These are phyloP conservation scores for Cephus rjabovi DNA, from an alignment of 2,888 invertebrate species.

Conservation along the genomic window DNA sequence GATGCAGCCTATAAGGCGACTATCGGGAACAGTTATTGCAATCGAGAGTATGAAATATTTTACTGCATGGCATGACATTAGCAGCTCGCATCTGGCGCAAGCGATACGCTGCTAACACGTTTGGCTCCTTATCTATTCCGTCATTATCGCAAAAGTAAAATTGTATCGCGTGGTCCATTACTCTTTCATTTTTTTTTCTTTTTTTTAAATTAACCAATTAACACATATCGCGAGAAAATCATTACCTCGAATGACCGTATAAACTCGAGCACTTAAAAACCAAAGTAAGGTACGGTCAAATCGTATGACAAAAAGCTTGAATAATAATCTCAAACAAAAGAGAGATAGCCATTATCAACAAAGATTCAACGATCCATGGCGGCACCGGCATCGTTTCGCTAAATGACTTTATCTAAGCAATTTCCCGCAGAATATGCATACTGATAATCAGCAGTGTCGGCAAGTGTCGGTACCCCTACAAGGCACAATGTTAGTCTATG, in stretches of 20 bases:
- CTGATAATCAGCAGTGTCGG: conserved; percentile 29
- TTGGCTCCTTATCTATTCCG: not conserved
- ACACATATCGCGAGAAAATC: not conserved
- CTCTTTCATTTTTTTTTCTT: not conserved
- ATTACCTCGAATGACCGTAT: not conserved
- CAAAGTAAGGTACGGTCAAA: not conserved
- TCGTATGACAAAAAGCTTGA: not conserved
- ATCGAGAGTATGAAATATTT: conserved; percentile 32
- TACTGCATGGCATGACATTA: conserved; percentile 32
- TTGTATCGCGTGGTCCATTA: not conserved
- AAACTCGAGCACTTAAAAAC: not conserved
- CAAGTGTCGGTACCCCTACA: not conserved
- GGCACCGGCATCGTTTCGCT: conserved; percentile 48
- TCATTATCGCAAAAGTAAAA: conserved; percentile 2
- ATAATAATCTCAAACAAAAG: not conserved
- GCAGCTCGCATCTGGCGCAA: conserved; percentile 26
- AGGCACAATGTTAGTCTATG: not conserved
- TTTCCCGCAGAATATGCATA: conserved; percentile 45
- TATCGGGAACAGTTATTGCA: conserved; percentile 20
- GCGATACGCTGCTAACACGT: not conserved
- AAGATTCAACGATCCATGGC: conserved; percentile 36
- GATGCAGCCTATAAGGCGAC: conserved; percentile 15
- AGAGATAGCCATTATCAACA: conserved; percentile 24
- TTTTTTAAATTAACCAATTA: not conserved
- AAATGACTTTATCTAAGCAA: conserved; percentile 40